phyloP scores from a whole-genome alignment of 2,797 vertebrate genomes.

The Crax fasciolata region DNA sequence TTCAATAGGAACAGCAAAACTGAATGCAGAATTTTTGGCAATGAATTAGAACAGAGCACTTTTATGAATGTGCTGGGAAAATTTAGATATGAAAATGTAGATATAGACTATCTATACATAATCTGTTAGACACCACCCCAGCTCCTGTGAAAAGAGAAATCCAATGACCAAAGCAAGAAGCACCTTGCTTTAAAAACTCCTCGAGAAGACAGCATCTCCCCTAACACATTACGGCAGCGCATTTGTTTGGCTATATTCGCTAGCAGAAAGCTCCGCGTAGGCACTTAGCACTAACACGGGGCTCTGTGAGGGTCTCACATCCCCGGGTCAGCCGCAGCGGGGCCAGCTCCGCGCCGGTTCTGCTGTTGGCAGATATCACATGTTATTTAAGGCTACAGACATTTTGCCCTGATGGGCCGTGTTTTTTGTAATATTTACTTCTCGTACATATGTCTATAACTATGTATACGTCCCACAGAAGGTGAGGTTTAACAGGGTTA shows the following conservation, averaged over 20 bases:
- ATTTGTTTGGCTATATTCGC: neutral
- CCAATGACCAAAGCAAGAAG: neutral
- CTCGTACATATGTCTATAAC: constrained; percentile 73
- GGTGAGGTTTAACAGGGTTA: constrained; percentile 78
- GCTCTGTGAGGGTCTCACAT: neutral
- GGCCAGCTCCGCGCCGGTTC: neutral
- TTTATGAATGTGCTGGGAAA: neutral
- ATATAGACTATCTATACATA: neutral
- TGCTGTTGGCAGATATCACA: constrained; percentile 43
- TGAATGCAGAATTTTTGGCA: neutral
- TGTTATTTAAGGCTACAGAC: constrained; percentile 68
- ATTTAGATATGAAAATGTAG: constrained; percentile 33
- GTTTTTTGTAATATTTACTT: constrained; percentile 70
- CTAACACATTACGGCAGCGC: fast-evolving
- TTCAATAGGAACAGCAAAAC: constrained; percentile 25
- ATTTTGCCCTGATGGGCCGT: constrained; percentile 54
- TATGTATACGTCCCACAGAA: constrained; percentile 78
- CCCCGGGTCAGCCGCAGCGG: constrained; percentile 1
- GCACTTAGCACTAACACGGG: neutral
- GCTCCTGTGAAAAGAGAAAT: neutral
- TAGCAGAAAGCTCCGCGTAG: neutral
- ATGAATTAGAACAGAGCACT: constrained; percentile 2
- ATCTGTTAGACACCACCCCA: neutral
- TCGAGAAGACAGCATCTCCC: neutral
- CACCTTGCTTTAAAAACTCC: neutral